phyloP scores from a whole-genome alignment of 2,113 vertebrate genomes.

The Psophia crepitans region DNA sequence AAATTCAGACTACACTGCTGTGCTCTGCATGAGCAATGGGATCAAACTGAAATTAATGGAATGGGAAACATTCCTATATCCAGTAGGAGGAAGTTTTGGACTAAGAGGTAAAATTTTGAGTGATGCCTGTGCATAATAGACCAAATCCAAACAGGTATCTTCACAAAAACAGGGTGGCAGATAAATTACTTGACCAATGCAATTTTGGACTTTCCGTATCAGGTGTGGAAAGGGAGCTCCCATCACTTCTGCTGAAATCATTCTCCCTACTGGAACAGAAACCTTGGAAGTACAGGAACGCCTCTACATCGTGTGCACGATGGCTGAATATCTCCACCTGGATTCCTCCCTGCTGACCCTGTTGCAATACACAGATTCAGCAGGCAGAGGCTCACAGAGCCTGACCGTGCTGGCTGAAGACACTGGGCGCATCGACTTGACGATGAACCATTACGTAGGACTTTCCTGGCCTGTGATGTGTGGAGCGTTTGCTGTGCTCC shows the following conservation, averaged over 20 bases:
- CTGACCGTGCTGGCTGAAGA: background rate
- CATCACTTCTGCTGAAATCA: conserved; percentile 28
- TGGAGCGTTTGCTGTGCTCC: background rate
- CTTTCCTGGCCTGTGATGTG: conserved; percentile 45
- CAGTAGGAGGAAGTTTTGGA: background rate
- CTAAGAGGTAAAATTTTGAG: background rate
- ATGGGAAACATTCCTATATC: background rate
- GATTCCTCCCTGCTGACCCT: conserved; percentile 7
- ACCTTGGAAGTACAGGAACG: background rate
- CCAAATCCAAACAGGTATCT: background rate
- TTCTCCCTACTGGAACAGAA: background rate
- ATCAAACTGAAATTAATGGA: background rate
- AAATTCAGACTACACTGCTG: background rate
- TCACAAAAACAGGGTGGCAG: background rate
- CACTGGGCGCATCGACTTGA: background rate
- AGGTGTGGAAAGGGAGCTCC: conserved; percentile 8
- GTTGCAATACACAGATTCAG: background rate
- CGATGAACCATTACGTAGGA: background rate
- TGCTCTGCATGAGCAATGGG: background rate
- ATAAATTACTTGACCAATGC: background rate
- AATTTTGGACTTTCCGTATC: background rate
- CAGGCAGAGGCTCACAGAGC: background rate
- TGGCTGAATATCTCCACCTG: conserved; percentile 21
- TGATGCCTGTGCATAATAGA: background rate
- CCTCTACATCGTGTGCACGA: background rate